phyloP scores from a whole-genome alignment of 1,140 invertebrate genomes.

The Drosophila sp. region DNA sequence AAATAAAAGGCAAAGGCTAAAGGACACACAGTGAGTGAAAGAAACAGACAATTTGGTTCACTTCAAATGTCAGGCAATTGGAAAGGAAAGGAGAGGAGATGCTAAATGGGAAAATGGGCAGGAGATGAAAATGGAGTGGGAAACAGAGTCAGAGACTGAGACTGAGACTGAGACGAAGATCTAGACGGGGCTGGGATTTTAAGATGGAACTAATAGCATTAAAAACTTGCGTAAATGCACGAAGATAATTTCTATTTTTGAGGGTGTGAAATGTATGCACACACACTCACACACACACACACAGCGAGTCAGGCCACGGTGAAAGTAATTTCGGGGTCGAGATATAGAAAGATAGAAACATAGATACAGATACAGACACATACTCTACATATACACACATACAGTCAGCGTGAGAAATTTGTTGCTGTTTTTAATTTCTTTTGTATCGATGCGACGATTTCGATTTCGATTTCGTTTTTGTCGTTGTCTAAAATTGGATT shows the following conservation, averaged over 20 bases:
- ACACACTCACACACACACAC: conserved; percentile 40
- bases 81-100: conserved; percentile 18
- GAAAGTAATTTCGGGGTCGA: conserved; percentile 77
- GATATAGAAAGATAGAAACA: conserved; percentile 50
- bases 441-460: conserved; percentile 69
- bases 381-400: conserved; percentile 1
- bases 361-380: conserved; percentile 10
- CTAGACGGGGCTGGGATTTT: conserved; percentile 54
- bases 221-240: conserved; percentile 83
- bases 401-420: conserved; percentile 73
- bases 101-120: conserved; percentile 9
- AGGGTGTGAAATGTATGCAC: conserved; percentile 79
- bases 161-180: conserved; percentile 6
- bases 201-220: conserved; percentile 83
- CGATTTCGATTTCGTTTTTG: conserved; percentile 46
- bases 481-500: conserved; percentile 62
- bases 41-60: conserved; percentile 72
- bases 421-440: conserved; percentile 78
- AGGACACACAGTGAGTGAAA: conserved; percentile 50
- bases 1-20: conserved; percentile 63
- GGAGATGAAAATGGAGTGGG: conserved; percentile 16
- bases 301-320: conserved; percentile 38
- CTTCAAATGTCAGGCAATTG: conserved; percentile 29
- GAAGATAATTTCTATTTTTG: conserved; percentile 82
- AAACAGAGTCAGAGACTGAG: neutral